A percentile compares a stretch with the other conserved stretches of the same genome.
Conservation (phyloP, 2,113 vertebrate genomes). For the Gasterosteus aculeatus region DNA sequence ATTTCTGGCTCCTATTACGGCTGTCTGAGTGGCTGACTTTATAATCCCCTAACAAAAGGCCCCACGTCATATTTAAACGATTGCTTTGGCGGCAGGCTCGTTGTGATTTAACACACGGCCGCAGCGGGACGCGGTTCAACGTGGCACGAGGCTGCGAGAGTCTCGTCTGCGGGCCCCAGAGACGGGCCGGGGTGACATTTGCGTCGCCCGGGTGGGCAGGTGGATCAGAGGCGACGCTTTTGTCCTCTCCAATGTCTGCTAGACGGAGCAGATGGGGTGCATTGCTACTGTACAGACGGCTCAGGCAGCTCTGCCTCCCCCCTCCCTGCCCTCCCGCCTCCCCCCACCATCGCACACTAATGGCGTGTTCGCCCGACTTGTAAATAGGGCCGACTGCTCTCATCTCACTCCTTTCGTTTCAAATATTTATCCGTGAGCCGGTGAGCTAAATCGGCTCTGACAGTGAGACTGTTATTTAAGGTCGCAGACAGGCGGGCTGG, state of each 20-base stretch:
- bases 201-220: conserved; percentile 62
- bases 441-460: conserved; percentile 81
- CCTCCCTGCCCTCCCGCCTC: background rate
- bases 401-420: conserved; percentile 81
- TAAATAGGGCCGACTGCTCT: conserved; percentile 79
- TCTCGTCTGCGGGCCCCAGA: conserved; percentile 40
- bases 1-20: conserved; percentile 65
- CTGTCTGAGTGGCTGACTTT: conserved; percentile 67
- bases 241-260: conserved; percentile 64
- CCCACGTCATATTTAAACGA: conserved; percentile 76
- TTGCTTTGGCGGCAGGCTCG: conserved; percentile 73
- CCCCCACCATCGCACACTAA: conserved; percentile 64
- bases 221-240: conserved; percentile 60
- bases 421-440: conserved; percentile 81
- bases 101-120: conserved; percentile 78
- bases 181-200: conserved; percentile 72
- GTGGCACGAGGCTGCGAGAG: conserved; percentile 50
- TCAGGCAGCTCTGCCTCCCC: conserved; percentile 14
- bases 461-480: conserved; percentile 84
- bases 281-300: conserved; percentile 70
- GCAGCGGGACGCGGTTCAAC: conserved; percentile 73
- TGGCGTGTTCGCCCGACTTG: conserved; percentile 67
- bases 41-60: conserved; percentile 77
- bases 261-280: conserved; percentile 56
- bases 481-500: conserved; percentile 76